Conservation (phyloP, 2,113 vertebrate genomes). For the Geococcyx californianus region DNA sequence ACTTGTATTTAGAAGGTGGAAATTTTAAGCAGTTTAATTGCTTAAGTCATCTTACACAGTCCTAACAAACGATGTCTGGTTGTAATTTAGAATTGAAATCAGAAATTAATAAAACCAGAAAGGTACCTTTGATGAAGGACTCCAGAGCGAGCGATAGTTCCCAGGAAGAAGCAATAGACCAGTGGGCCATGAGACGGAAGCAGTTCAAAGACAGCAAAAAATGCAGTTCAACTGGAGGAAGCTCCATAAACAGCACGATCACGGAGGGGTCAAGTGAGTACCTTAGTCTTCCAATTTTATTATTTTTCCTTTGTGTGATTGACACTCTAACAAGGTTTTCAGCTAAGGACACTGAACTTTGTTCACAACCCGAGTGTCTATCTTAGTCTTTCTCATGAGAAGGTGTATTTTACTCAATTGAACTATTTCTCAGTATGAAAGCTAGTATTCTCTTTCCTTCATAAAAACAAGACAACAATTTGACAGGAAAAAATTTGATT, state of each 20-base stretch:
- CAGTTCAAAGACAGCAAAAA: constrained; percentile 86
- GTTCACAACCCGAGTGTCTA: not conserved
- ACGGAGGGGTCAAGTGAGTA: constrained; percentile 86
- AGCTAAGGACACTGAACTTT: not conserved
- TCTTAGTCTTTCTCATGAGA: not conserved
- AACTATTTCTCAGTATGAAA: not conserved
- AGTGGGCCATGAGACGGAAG: constrained; percentile 84
- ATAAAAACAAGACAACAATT: not conserved
- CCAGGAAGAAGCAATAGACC: constrained; percentile 79
- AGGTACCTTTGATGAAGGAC: constrained; percentile 70
- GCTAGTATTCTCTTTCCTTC: not conserved
- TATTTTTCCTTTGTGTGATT: not conserved
- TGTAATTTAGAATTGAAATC: constrained; percentile 66
- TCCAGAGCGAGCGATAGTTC: constrained; percentile 56
- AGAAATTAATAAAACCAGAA: constrained; percentile 75
- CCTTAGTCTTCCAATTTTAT: not conserved
- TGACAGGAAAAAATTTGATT: not conserved
- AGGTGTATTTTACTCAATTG: not conserved
- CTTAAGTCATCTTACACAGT: not conserved
- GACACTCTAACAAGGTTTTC: not conserved
- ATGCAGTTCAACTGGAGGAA: constrained; percentile 82
- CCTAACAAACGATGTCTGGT: constrained; percentile 2
- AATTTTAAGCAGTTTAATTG: not conserved
- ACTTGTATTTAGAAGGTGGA: not conserved
- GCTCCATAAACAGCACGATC: constrained; percentile 84